A percentile compares a stretch with the other conserved stretches of the same genome.
Evolutionary conservation across 2,797 vertebrate genomes (phyloP).

Genomic region (Sebastes miniatus): DNA sequence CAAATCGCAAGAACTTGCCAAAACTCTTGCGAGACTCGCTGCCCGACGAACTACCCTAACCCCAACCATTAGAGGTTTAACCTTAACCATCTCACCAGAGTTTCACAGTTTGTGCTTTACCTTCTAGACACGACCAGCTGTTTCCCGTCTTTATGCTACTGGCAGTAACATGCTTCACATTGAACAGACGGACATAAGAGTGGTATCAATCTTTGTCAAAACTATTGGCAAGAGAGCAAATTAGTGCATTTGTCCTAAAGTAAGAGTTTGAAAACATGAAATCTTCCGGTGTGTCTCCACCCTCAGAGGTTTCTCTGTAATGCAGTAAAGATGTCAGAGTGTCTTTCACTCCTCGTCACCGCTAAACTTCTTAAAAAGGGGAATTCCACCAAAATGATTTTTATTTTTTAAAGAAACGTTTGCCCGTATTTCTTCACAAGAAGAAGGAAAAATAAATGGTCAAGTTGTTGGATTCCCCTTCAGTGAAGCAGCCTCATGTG

Average conservation of each 20-base stretch:
- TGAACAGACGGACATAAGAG: not conserved
- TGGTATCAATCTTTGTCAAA: not conserved
- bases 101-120: too few species aligned
- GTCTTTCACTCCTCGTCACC: constrained; percentile 58
- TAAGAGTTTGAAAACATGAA: not conserved
- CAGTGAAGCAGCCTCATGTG: constrained; percentile 59
- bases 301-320: constrained; percentile 57
- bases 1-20: too few species aligned
- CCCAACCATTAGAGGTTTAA: too few species aligned
- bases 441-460: not conserved
- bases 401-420: constrained; percentile 4
- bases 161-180: not conserved
- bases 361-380: constrained; percentile 44
- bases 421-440: not conserved
- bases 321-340: constrained; percentile 79
- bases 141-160: not conserved
- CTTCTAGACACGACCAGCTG: too few species aligned
- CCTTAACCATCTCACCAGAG: too few species aligned
- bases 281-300: constrained; percentile 32
- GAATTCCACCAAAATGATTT: constrained; percentile 34
- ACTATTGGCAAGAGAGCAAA: not conserved
- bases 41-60: too few species aligned
- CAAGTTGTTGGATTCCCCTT: constrained; percentile 46
- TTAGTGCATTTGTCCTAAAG: not conserved
- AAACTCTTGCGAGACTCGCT: too few species aligned